phyloP scores from a whole-genome alignment of 2,888 invertebrate species.

The Acleris emargana region DNA sequence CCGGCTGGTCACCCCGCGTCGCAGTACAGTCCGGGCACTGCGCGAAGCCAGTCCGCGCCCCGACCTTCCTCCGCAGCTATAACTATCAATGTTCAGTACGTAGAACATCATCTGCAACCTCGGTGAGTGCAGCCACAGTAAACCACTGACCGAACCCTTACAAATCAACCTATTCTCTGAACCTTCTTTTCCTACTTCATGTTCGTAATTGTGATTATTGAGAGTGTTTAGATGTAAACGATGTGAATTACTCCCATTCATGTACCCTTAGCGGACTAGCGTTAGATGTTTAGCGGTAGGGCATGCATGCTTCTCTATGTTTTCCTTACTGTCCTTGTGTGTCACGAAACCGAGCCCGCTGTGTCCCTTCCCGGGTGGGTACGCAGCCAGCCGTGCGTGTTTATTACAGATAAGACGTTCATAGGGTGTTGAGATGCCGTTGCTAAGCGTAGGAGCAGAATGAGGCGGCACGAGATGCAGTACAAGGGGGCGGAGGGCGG shows the following conservation, averaged over 20 bases:
- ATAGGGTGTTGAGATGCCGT: slow-evolving; percentile 76
- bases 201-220: slow-evolving; percentile 56
- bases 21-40: slow-evolving; percentile 26
- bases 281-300: slow-evolving; percentile 70
- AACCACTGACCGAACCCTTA: slow-evolving; percentile 37
- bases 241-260: slow-evolving; percentile 52
- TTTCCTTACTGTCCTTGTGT: slow-evolving; percentile 65
- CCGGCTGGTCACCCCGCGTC: slow-evolving; percentile 23
- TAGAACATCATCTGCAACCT: slow-evolving; percentile 52
- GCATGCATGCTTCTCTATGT: slow-evolving; percentile 78
- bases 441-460: slow-evolving; percentile 75
- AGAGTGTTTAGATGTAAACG: slow-evolving; percentile 65
- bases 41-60: slow-evolving; percentile 29
- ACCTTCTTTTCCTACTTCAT: slow-evolving; percentile 47
- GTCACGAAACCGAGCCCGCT: slow-evolving; percentile 61
- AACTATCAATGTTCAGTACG: slow-evolving; percentile 51
- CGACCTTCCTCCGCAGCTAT: slow-evolving; percentile 42
- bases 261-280: slow-evolving; percentile 61
- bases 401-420: slow-evolving; percentile 75
- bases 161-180: slow-evolving; percentile 49
- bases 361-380: slow-evolving; percentile 59
- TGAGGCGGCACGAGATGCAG: slow-evolving; percentile 75
- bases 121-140: slow-evolving; percentile 63
- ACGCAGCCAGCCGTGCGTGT: slow-evolving; percentile 60
- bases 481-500: slow-evolving; percentile 65